These are phyloP conservation scores for Procambarus virginalis DNA, from an alignment of 1,140 invertebrate genomes.

Conservation along the genomic window DNA sequence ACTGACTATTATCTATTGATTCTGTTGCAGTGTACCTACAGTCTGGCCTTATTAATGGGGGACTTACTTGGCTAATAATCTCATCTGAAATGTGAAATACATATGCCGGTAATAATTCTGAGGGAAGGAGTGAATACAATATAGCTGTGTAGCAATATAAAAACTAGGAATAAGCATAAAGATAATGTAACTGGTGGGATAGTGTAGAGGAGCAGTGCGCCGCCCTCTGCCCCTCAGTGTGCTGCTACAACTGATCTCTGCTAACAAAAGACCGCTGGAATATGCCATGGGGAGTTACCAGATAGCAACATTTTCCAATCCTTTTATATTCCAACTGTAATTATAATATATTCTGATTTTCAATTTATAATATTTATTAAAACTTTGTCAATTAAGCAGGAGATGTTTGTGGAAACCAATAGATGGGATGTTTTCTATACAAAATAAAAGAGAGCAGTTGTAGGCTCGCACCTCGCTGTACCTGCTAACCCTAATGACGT, in stretches of 20 bases:
- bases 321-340: not conserved
- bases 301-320: conserved; percentile 13
- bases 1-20: no score
- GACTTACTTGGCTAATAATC: no score
- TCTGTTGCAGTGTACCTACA: no score
- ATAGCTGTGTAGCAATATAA: no score
- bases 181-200: not conserved
- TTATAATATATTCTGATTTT: not conserved
- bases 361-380: not conserved
- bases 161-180: no score
- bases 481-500: conserved; percentile 26
- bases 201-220: not conserved
- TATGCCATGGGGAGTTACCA: conserved; percentile 31
- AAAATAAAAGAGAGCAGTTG: not conserved
- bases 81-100: no score
- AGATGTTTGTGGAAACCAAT: no score
- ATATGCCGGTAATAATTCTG: no score
- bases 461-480: not conserved
- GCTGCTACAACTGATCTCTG: conserved; percentile 31
- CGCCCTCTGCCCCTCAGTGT: not conserved
- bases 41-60: no score
- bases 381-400: no score
- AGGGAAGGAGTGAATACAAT: no score
- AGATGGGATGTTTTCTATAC: no score
- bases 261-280: conserved; percentile 29